A percentile compares a stretch with the other conserved stretches of the same genome.
These are phyloP conservation scores for Porphyrio hochstetteri DNA, from an alignment of 2,113 vertebrate genomes.

Conservation along the genomic window DNA sequence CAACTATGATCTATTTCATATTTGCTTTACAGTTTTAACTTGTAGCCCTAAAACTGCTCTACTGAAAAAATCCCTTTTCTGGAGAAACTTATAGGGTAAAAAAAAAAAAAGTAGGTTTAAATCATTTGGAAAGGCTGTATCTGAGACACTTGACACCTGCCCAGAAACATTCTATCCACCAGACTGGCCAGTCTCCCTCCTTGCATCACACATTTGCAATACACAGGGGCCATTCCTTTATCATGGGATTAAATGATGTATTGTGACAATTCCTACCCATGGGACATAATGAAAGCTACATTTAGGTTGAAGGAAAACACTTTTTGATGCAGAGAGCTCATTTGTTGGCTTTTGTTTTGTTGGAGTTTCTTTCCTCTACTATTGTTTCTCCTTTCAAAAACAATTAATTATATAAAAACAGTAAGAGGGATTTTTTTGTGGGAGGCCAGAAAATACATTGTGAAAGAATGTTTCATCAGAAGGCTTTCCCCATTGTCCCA, in stretches of 20 bases:
- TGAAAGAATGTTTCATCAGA: background rate
- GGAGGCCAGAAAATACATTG: background rate
- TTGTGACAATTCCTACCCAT: background rate
- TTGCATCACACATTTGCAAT: background rate
- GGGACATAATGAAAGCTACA: background rate
- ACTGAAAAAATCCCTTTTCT: background rate
- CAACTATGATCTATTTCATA: background rate
- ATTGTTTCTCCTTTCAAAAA: background rate
- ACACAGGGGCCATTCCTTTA: background rate
- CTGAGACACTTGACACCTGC: background rate
- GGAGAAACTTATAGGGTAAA: background rate
- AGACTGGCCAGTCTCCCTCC: background rate
- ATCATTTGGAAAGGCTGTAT: background rate
- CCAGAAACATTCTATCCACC: background rate
- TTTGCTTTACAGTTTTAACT: background rate
- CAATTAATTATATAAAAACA: background rate
- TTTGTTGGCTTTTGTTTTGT: too few relatives aligned
- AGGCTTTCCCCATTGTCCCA: background rate
- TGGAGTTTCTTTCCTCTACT: background rate
- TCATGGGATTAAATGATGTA: fast-evolving
- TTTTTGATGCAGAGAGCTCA: background rate
- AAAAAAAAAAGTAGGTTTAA: background rate
- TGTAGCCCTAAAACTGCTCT: background rate
- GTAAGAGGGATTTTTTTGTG: background rate
- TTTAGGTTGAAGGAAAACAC: background rate